phyloP scores from a whole-genome alignment of 2,888 invertebrate species.

The Orgyia antiqua region DNA sequence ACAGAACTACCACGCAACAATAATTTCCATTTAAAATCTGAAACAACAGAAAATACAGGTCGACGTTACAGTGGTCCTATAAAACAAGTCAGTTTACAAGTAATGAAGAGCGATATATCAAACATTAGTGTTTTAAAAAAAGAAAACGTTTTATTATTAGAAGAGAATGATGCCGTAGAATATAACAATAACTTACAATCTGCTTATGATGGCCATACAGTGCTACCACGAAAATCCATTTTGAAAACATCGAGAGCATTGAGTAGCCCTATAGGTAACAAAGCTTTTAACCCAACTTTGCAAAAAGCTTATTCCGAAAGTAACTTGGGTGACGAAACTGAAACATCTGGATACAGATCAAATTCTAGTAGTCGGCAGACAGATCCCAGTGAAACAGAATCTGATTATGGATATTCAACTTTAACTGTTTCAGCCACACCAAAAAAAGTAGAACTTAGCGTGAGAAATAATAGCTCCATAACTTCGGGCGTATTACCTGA shows the following conservation, averaged over 20 bases:
- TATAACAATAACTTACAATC: conserved; percentile 19
- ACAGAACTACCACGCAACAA: conserved; percentile 8
- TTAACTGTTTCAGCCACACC: conserved; percentile 80
- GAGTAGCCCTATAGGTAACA: conserved; percentile 37
- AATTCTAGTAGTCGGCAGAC: conserved; percentile 61
- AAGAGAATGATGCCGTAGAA: conserved; percentile 33
- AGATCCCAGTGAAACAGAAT: conserved; percentile 74
- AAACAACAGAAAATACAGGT: conserved; percentile 23
- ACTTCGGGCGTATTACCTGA: conserved; percentile 71
- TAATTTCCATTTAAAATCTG: conserved; percentile 25
- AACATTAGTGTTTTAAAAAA: conserved; percentile 37
- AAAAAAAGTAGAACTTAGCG: conserved; percentile 68
- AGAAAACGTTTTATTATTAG: conserved; percentile 26
- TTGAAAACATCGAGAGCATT: conserved; percentile 46
- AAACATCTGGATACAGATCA: conserved; percentile 77
- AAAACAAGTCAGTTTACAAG: conserved; percentile 43
- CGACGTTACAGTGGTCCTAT: conserved; percentile 52
- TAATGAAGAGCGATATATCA: conserved; percentile 38
- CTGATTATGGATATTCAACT: conserved; percentile 80
- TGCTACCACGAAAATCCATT: conserved; percentile 55
- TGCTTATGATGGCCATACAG: conserved; percentile 28
- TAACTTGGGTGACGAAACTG: conserved; percentile 56
- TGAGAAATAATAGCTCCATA: conserved; percentile 48
- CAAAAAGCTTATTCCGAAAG: conserved; percentile 30
- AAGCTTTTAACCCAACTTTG: conserved; percentile 13